phyloP scores from a whole-genome alignment of 2,113 vertebrate species.

The Salvelinus namaycush region DNA sequence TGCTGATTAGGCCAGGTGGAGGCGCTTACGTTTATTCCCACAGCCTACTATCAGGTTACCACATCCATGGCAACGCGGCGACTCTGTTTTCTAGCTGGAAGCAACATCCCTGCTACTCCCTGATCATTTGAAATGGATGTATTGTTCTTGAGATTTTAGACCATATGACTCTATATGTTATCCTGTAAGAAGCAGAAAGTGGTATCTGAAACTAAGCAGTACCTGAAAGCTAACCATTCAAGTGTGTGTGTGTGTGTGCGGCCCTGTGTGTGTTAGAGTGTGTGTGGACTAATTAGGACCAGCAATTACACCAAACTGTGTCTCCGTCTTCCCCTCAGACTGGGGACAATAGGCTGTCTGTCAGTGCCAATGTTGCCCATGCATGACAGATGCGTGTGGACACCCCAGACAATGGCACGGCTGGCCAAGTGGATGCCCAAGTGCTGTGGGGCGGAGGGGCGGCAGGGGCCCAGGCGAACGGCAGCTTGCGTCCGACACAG shows the following conservation, averaged over 20 bases:
- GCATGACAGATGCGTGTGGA: slow-evolving; percentile 72
- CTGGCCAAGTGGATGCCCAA: slow-evolving; percentile 52
- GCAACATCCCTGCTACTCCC: background rate
- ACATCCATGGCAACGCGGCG: slow-evolving; percentile 59
- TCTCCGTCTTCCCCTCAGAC: slow-evolving; percentile 48
- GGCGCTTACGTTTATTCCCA: slow-evolving; percentile 47
- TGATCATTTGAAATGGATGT: background rate
- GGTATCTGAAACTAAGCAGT: background rate
- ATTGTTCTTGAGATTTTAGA: background rate
- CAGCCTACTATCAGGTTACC: slow-evolving; percentile 60
- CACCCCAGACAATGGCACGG: slow-evolving; percentile 64
- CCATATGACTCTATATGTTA: background rate
- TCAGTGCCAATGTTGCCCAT: slow-evolving; percentile 59
- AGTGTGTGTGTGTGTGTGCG: background rate
- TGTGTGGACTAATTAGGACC: slow-evolving; percentile 64
- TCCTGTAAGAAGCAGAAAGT: background rate
- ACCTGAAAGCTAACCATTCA: slow-evolving; percentile 29
- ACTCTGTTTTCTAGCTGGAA: slow-evolving; percentile 12
- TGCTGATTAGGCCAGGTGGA: slow-evolving; percentile 34
- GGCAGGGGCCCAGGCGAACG: slow-evolving; percentile 17
- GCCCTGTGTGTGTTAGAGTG: slow-evolving; percentile 22
- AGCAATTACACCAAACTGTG: slow-evolving; percentile 57
- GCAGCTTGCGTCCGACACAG: slow-evolving; percentile 59
- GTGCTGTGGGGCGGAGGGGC: slow-evolving; percentile 2
- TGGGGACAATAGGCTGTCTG: slow-evolving; percentile 44